Base-by-base conservation (phyloP, 2,888 invertebrate species). In the Tiliacea citrago region DNA sequence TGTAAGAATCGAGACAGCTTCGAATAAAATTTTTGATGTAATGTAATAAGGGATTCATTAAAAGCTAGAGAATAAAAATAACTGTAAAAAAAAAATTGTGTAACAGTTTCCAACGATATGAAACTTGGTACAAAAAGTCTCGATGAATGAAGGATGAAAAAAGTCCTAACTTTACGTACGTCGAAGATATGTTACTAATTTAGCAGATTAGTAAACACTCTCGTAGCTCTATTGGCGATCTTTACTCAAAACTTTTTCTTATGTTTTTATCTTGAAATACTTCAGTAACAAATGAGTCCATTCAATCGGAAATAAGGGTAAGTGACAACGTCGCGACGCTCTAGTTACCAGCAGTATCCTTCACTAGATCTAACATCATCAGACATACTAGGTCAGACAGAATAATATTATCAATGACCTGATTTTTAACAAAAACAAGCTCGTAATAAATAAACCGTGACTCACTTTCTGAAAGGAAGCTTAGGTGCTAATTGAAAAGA, bases 401-500 rank as follows among this genome's bases (percentile, higher is more conserved):
- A 75, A 80, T 76, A 75, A 73, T 69, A 63, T 62, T 65, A 77
- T 66, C 68, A 79, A 75, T 77, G 74, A 74, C 75, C 79, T 81
- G 66, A 75, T 84, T 82, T 84, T 81, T 53, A 69, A 81, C 76
- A 73, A 82, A 81, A 82, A 82, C 77, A 83, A 82, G 57, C 71
- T 73, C 16, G 12, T 55, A 77, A 83, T 84, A 89, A 90, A 88
- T 87, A 90, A 87, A 86, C 85, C 87, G 88, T 90, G 88, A 88
- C 87, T 82, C 67, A 86, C 84, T 89, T 89, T 84, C 85, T 84
- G 84, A 86, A 89, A 87, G 67, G 77, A 83, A 83, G 89, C 88
- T 90, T 88, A 86, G 78, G 80, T 83, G 84, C 85, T 89, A 91
- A 92, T 91, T 90, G 88, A 88, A 88, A 92, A 86, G 86, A 90